Evolutionary conservation across 2,113 vertebrate genomes (phyloP), one percentile per base, ranked within the genome.

Genomic region (Notarius lentiginosus): DNA sequence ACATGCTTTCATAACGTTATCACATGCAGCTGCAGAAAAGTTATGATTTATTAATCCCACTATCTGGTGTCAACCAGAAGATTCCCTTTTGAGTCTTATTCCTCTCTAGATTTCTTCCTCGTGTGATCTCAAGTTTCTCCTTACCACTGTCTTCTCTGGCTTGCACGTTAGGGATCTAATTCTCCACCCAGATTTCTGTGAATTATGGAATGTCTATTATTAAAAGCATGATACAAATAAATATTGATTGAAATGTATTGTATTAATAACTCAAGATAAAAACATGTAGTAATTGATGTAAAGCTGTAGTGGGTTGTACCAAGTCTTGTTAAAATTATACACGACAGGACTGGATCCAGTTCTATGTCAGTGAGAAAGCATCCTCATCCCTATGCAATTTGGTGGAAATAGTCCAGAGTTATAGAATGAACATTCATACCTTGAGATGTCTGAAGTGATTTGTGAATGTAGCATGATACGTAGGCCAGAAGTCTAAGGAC

Each of bases 371-470:
- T 27, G 51, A 61, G 6, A 61, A 61, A 81, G 30, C 30, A n/a
- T 76, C 27, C 51, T 17, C 51, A 56, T 55, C 79, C 34, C 58
- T 41, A 24, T 20, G 47, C 58, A 81, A 61, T 81, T 81, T 81
- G 20, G 56, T 61, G 17, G 79, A 81, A 81, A 61, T 47, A 81
- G 56, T 81, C 79, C 79, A 81, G 79, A 81, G 56, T 20, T 22
- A 56, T 41, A 80, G 58, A 12, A 34, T 61, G 56, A 61, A n/a
- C 79, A 41, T 81, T 81, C 20, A 22, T 81, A 81, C 56, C 79
- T 81, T 81, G 56, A 81, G 18, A 81, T 81, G 79, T 61, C 79
- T 47, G 20, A 81, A 47, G 56, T 81, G 79, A 81, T 81, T 61
- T 81, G 30, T 61, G 58, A 61, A 47, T 81, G 56, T 14, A 41